Base-by-base conservation (phyloP, 2,113 vertebrate species). In the Lagopus leucura region DNA sequence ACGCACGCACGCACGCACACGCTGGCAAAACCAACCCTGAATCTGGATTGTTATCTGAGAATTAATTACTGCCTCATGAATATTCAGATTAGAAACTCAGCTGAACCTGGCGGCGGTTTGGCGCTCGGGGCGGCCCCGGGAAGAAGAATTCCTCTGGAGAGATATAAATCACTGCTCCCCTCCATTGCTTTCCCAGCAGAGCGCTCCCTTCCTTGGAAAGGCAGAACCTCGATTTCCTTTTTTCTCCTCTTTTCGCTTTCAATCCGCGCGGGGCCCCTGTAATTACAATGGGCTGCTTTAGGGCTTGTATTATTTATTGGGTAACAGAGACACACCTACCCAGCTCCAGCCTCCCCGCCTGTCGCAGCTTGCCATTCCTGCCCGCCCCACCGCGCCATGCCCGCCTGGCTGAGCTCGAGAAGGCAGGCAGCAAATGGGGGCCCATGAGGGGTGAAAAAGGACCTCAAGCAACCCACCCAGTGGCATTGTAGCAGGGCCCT, bases 41-140 rank as follows among this genome's bases (percentile, higher is more conserved):
- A 78, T 96, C 95, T 95, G 95, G 96, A 96, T 93, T 52, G 11
- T 92, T 94, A 96, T 96, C 95, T 95, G 92, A 96, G 96, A 96
- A 96, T 96, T 96, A 96, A 96, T 96, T 96, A 95, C 93, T 75
- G 83, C 38, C 73, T 96, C 85, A 95, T 97, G 88, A 92, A 94
- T 95, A 96, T 95, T 93, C 80, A 94, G 91, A 96, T 94, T 55
- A 94, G 93, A 96, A 94, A 95, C 94, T 94, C 95, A 67, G 90
- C 91, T 95, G 93, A 95, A 95, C 93, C 93, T 97, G 93, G 94
- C 54, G 40, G 91, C 88, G 88, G 81, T 85, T 88, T 1, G 80
- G 91, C 3, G 90, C 95, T 90, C 85, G 77, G 91, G 82, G 94
- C 84, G 1, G 91, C 86, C 95, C 93, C 94, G 32, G 67, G 76